Conservation (phyloP, 1,140 invertebrate species). For the Oscheius sp. region DNA sequence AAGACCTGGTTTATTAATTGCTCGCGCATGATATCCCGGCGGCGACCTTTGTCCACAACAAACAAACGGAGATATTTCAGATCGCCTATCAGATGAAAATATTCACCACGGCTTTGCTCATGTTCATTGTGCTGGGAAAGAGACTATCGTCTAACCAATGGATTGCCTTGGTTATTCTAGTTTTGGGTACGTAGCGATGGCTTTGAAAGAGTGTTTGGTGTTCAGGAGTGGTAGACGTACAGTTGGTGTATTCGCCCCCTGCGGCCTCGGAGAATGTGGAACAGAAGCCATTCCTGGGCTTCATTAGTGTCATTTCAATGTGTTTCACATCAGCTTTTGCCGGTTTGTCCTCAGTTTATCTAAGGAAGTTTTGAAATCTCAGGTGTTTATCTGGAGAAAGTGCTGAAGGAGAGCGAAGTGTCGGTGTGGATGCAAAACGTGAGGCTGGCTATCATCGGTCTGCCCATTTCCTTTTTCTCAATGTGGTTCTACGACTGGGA, state of each 20-base stretch:
- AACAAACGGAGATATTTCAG: too few relatives aligned
- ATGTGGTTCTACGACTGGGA: conserved; percentile 51
- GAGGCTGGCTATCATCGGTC: conserved; percentile 51
- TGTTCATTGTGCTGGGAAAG: conserved; percentile 46
- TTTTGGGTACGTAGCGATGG: conserved; percentile 32
- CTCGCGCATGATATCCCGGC: too few relatives aligned
- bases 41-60: too few relatives aligned
- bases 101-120: conserved; percentile 56
- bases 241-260: conserved; percentile 54
- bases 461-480: conserved; percentile 46
- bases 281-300: conserved; percentile 51
- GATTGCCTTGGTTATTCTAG: conserved; percentile 46
- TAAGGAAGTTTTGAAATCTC: conserved; percentile 6
- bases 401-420: conserved; percentile 46
- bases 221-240: conserved; percentile 48
- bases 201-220: background rate
- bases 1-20: too few relatives aligned
- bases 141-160: conserved; percentile 48
- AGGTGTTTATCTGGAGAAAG: conserved; percentile 59
- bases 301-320: conserved; percentile 50
- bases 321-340: conserved; percentile 60
- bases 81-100: conserved; percentile 59
- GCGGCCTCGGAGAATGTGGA: conserved; percentile 20
- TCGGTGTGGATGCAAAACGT: conserved; percentile 60
- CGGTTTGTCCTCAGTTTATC: conserved; percentile 34